Base-by-base conservation (phyloP, 2,113 vertebrate genomes). In the Phoenicopterus ruber region DNA sequence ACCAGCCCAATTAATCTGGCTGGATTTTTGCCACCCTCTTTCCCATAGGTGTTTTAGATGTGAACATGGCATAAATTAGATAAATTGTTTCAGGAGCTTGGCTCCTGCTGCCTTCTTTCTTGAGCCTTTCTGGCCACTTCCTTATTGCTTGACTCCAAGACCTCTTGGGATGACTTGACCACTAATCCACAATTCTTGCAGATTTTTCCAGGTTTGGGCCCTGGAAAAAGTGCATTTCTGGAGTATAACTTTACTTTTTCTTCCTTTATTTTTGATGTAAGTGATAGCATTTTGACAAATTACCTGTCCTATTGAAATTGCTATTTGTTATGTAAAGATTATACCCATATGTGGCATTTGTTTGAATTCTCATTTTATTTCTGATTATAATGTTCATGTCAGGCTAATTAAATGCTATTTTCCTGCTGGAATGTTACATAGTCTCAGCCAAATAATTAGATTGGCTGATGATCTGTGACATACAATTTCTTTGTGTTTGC, bases 321-420 rank as follows among this genome's bases (percentile, higher is more conserved):
- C 13, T 86, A 2, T 21, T 66, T 65, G 7, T 80, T 73, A 73
- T 29, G 18, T 44, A 58, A 81, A 66, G 25, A 38, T 58, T 49
- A 70, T 86, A 55, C 3, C 17, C 13, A n/a, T 50, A 26, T 2
- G 2, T 69, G 52, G 21, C 18, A 22, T 52, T 52, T 88, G 11
- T 38, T 84, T 67, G 29, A 70, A 36, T 63, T 84, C 14, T 58
- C 19, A 79, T 80, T 96, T 85, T 89, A 55, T 82, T 96, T 91
- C 71, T 96, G 20, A 26, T 85, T 93, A 69, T n/a, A 63, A 61
- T 90, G 62, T 58, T 93, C 52, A 61, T 25, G 25, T 21, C 58
- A 87, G 32, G n/a, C n/a, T 95, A 93, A 87, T 91, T 76, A 96
- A 94, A 86, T 88, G n/a, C 21, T 81, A 1, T 58, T 96, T 96